Base-by-base conservation (phyloP, 2,113 vertebrate genomes). In the Semnopithecus entellus region DNA sequence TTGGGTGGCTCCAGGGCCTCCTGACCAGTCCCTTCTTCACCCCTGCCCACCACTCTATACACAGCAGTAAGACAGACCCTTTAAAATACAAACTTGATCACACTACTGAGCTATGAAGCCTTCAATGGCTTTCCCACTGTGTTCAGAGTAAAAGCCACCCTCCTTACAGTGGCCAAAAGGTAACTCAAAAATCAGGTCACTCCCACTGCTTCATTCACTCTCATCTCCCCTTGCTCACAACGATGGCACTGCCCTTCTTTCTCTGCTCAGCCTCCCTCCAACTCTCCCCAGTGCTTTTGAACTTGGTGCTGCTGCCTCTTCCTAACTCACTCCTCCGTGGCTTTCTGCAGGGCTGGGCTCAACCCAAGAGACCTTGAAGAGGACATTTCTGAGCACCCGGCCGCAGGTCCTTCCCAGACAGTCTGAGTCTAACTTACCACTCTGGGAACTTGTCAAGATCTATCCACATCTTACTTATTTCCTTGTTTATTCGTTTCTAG, bases 251-350 rank as follows among this genome's bases (percentile, higher is more conserved):
- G 40, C 22, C 38, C 23, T 48, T 52, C 70, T 30, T 35, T 13
- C 12, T 13, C 12, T 32, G 12, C 12, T 43, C 16, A 5, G 9
- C 2, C 59, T 38, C 35, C 8, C 4, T 30, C 27, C 17, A 23
- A 6, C 30, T 23, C 12, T 55, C 14, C 12, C 14, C 0, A 0
- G 27, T 11, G 20, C 30, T 1, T 50, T 27, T 8, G 7, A 13
- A 5, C 0, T 0, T 35, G 1, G 5, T 25, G 10, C 3, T 25
- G 10, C 3, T 35, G 25, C 35, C 12, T 78, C 50, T 8, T 2
- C 23, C n/a, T 2, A 6, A 43, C 10, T 5, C 30, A 8, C 1
- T 35, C 50, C 25, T 64, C 43, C 48, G 32, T 25, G 75, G 11
- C 35, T 57, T 20, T 3, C 32, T 38, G 66, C n/a, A 27, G 11